Conservation (phyloP, 2,113 vertebrate genomes). For the Laticauda colubrina region DNA sequence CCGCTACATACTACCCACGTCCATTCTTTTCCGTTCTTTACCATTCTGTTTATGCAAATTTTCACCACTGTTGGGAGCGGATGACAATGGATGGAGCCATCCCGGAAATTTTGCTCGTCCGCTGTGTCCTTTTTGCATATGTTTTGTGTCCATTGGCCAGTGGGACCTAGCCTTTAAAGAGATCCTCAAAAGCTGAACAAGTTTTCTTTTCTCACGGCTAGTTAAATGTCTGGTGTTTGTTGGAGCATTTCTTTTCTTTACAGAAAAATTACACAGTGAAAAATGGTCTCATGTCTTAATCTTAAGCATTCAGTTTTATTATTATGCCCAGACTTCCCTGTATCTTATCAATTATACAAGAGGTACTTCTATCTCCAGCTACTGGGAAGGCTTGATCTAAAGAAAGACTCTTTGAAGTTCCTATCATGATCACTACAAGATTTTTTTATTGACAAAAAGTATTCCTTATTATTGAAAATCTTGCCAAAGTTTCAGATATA, state of each 20-base stretch:
- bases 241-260: neutral
- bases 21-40: too few species aligned
- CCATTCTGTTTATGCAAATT: too few species aligned
- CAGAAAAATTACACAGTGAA: neutral
- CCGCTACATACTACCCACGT: too few species aligned
- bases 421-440: neutral
- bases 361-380: neutral
- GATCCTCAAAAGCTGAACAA: conserved; percentile 2
- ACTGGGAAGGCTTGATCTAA: neutral
- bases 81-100: too few species aligned
- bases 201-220: neutral
- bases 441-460: neutral
- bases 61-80: too few species aligned
- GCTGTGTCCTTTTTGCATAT: too few species aligned
- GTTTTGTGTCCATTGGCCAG: too few species aligned
- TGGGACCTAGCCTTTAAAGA: neutral
- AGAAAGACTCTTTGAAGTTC: neutral
- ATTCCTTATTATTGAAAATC: neutral
- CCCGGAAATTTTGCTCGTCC: too few species aligned
- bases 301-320: neutral
- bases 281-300: neutral
- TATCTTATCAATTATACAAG: neutral
- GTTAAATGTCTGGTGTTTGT: conserved; percentile 10
- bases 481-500: neutral
- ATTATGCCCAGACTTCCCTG: neutral